Evolutionary conservation across 2,113 vertebrate species (phyloP), one percentile per base, ranked within the genome.

Genomic region (Boleophthalmus pectinirostris): DNA sequence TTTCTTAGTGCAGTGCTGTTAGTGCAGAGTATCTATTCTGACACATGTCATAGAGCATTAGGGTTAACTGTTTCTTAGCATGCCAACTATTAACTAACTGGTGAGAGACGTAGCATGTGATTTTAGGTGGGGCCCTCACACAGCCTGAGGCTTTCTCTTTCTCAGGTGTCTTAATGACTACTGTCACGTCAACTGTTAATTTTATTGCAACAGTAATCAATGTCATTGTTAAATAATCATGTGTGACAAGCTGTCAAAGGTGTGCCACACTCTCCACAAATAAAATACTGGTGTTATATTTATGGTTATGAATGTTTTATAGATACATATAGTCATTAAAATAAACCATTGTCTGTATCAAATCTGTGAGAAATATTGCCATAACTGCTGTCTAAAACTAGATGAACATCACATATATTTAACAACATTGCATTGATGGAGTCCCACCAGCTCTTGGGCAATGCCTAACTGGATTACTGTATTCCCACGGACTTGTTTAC

Each of bases 21-120:
- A 75, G n/a, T 81, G 69, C 72, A 80, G 78, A 70, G 86, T 90
- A 78, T 81, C 81, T 67, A 68, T 61, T 73, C 66, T 87, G 74
- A 79, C 84, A 83, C 56, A 18, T 86, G 85, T 76, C 89, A 77
- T 16, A n/a, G 14, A 14, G 3, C 45, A 75, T 87, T 73, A 90
- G 51, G 1, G 45, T 80, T 23, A 72, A 71, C 18, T 49, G 25
- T 74, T 24, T 24, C 38, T 75, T 64, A 35, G 38, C 29, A 35
- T 64, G 29, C 14, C 20, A 38, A 20, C 61, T 29, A 7, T 61
- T 61, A 9, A 61, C 29, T 25, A 61, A 61, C 29, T 29, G 29
- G 68, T 74, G 35, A 61, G 23, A 68, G 64, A 82, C 64, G 21
- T 54, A 63, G 49, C 64, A 57, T 85, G 64, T 79, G 33, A 80